Evolutionary conservation across 1,140 invertebrate species (phyloP).

Genomic region (Cotesia typhae): DNA sequence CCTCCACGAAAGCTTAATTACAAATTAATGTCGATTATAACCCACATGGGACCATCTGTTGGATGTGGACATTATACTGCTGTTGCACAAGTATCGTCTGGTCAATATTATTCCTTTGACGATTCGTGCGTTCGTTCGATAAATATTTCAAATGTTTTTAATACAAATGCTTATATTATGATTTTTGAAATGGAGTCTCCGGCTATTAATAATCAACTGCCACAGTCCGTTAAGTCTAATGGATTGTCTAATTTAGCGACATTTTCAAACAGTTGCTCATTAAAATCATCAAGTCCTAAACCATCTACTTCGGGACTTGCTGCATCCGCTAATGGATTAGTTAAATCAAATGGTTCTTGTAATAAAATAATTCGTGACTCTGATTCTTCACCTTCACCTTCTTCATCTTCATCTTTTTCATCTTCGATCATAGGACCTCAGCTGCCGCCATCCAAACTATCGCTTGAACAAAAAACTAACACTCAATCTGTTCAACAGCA

Average conservation of each 20-base stretch:
- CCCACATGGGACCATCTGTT: constrained; percentile 93
- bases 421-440: constrained; percentile 34
- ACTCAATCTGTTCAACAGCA: constrained; percentile 30
- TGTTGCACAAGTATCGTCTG: constrained; percentile 82
- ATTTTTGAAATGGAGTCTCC: constrained; percentile 81
- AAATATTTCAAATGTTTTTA: constrained; percentile 77
- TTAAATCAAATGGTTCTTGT: constrained; percentile 36
- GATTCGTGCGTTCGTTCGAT: constrained; percentile 77
- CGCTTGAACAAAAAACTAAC: background rate
- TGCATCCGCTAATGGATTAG: constrained; percentile 39
- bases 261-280: constrained; percentile 38
- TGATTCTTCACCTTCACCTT: constrained; percentile 23
- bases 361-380: constrained; percentile 26
- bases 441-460: constrained; percentile 39
- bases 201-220: constrained; percentile 44
- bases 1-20: constrained; percentile 73
- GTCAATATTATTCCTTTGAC: constrained; percentile 89
- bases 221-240: constrained; percentile 51
- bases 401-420: background rate
- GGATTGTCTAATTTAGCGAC: constrained; percentile 50
- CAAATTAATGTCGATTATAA: constrained; percentile 91
- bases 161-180: constrained; percentile 88
- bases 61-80: constrained; percentile 98
- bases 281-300: constrained; percentile 48
- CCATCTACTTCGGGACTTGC: constrained; percentile 46